phyloP scores from a whole-genome alignment of 2,888 invertebrate species.

The Lampropteryx suffumata region DNA sequence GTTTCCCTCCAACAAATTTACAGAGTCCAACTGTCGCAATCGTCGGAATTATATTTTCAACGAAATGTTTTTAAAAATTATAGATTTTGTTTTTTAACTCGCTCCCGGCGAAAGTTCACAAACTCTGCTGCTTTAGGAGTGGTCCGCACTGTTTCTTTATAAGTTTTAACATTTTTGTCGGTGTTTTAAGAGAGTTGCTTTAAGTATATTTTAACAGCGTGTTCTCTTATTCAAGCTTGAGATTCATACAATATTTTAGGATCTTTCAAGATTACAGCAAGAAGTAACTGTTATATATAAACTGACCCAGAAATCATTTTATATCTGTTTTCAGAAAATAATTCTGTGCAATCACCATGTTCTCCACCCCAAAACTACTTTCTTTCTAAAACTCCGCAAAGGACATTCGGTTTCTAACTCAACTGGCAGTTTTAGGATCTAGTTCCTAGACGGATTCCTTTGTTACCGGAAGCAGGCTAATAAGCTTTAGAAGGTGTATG shows the following conservation, averaged over 20 bases:
- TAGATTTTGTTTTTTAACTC: conserved; percentile 34
- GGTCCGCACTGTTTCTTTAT: conserved; percentile 18
- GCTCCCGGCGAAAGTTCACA: conserved; percentile 19
- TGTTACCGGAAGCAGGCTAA: conserved; percentile 19
- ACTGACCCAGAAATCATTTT: too few species aligned
- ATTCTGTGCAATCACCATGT: background rate
- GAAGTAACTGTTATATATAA: too few species aligned
- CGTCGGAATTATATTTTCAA: conserved; percentile 45
- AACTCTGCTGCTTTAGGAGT: conserved; percentile 22
- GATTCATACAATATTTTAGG: background rate
- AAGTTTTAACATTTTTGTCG: conserved; percentile 27
- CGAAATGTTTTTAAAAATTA: conserved; percentile 35
- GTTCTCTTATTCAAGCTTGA: background rate
- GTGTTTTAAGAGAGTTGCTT: conserved; percentile 19
- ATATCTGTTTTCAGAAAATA: too few species aligned
- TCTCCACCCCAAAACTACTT: background rate
- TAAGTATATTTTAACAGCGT: conserved; percentile 12
- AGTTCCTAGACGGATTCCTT: conserved; percentile 20
- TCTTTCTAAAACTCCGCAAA: background rate
- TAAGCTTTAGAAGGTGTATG: conserved; percentile 20
- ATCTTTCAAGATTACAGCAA: background rate
- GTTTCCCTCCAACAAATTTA: conserved; percentile 45
- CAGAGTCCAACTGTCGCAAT: conserved; percentile 50
- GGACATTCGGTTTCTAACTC: background rate
- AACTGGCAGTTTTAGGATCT: conserved; percentile 7